These are phyloP conservation scores for Labroides dimidiatus DNA, from an alignment of 2,797 vertebrate genomes.

Conservation along the genomic window DNA sequence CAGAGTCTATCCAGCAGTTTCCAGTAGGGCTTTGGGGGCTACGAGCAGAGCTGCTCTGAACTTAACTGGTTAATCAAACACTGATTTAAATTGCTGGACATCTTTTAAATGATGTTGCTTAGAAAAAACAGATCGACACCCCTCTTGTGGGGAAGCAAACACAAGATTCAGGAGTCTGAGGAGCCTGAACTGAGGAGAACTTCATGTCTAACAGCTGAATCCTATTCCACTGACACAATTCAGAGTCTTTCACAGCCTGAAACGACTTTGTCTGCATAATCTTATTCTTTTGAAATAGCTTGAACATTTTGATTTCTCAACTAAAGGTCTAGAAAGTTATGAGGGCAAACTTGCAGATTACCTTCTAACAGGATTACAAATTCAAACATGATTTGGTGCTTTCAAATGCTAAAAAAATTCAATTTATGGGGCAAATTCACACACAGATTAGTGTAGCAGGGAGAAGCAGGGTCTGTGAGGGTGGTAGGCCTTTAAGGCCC, in stretches of 20 bases:
- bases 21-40: too few relatives aligned
- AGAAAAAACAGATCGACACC: too few relatives aligned
- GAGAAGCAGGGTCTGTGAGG: conserved; percentile 21
- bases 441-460: background rate
- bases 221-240: background rate
- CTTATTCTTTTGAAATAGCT: background rate
- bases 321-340: background rate
- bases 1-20: too few relatives aligned
- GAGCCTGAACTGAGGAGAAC: background rate
- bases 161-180: background rate
- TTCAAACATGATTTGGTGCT: background rate
- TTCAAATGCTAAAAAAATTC: conserved; percentile 1
- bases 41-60: too few relatives aligned
- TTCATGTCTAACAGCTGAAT: background rate
- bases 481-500: conserved; percentile 59
- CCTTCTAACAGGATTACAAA: background rate
- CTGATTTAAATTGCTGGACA: too few relatives aligned
- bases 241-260: background rate
- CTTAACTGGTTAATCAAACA: too few relatives aligned
- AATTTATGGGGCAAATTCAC: background rate
- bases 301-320: background rate
- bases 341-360: background rate
- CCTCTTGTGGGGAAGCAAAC: too few relatives aligned
- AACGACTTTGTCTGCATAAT: background rate
- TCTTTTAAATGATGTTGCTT: too few relatives aligned